Conservation (phyloP, 2,113 vertebrate species). For the Perca flavescens region DNA sequence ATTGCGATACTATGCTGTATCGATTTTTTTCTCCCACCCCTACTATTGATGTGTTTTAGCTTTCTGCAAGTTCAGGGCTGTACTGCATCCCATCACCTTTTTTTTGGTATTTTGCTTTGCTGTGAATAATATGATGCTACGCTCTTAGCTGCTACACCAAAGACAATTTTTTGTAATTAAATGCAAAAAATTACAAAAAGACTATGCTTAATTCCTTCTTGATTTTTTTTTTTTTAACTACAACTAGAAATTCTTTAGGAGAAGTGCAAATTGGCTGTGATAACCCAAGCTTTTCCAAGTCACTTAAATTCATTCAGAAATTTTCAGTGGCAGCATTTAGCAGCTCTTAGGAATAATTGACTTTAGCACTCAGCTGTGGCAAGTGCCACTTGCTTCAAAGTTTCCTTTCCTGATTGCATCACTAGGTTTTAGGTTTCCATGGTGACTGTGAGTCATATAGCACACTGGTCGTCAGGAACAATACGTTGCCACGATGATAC, state of each 20-base stretch:
- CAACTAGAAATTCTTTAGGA: neutral
- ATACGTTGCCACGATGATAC: conserved; percentile 36
- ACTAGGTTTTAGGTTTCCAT: conserved; percentile 22
- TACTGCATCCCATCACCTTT: neutral
- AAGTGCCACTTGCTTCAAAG: conserved; percentile 19
- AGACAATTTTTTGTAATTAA: neutral
- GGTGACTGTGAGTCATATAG: conserved; percentile 46
- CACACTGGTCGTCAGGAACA: conserved; percentile 54
- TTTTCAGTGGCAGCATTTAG: neutral
- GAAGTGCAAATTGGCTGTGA: neutral
- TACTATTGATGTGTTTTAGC: neutral
- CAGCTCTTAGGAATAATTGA: neutral
- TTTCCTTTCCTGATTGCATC: conserved; percentile 71
- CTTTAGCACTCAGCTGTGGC: conserved; percentile 15
- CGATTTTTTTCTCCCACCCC: no score
- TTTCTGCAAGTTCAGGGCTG: neutral
- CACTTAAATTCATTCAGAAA: neutral
- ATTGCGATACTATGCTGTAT: no score
- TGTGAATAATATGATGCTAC: neutral
- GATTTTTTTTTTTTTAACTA: no score
- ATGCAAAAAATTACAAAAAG: no score
- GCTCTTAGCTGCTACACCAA: neutral
- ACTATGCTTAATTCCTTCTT: no score
- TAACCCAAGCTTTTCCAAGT: neutral
- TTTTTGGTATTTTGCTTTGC: neutral